These are phyloP conservation scores for Zaprionus gabonicus DNA, from an alignment of 1,140 invertebrate species.

Conservation along the genomic window DNA sequence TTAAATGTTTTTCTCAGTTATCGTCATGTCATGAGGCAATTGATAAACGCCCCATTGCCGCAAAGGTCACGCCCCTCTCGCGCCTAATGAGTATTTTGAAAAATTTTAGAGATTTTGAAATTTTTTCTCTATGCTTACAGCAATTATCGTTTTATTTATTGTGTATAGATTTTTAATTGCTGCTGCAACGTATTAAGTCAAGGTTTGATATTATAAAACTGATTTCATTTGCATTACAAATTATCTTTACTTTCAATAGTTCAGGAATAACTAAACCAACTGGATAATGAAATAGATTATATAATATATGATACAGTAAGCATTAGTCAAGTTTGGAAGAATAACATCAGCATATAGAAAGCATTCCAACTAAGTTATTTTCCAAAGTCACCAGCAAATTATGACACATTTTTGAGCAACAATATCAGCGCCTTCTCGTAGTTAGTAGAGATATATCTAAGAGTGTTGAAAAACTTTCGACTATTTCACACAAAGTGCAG, in stretches of 20 bases:
- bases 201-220: conserved; percentile 14
- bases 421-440: not conserved
- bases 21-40: conserved; percentile 33
- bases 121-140: conserved; percentile 21
- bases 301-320: no score
- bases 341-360: no score
- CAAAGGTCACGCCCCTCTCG: not conserved
- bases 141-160: conserved; percentile 57
- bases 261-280: conserved; percentile 32
- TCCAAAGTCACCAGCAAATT: not conserved
- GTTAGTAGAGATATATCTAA: not conserved
- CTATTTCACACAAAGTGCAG: conserved; percentile 23
- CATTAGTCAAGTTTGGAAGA: not conserved
- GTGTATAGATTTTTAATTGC: not conserved
- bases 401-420: not conserved
- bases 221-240: conserved; percentile 16
- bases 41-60: conserved; percentile 11
- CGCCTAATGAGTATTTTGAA: not conserved
- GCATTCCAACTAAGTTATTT: not conserved
- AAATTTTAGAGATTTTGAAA: conserved; percentile 25
- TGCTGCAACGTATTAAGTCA: conserved; percentile 10
- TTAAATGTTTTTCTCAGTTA: conserved; percentile 21
- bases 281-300: not conserved
- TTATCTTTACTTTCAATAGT: conserved; percentile 28
- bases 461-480: conserved; percentile 18